Percentiles rank a stretch among this genome's conserved stretches.
Conservation (phyloP, 2,888 invertebrate genomes). For the Latrodectus hesperus region DNA sequence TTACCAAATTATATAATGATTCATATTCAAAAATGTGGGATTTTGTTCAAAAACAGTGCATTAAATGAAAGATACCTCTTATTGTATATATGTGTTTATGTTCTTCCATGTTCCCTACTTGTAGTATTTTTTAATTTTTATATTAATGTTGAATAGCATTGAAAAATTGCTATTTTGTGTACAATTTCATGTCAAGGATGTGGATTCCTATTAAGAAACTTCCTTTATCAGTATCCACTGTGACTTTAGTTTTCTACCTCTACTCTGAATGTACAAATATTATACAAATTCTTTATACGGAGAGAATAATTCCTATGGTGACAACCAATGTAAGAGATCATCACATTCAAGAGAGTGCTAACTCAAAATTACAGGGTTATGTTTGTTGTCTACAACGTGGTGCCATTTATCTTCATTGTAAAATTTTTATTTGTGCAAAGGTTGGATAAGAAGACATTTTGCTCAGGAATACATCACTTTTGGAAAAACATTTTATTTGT, state of each 20-base stretch:
- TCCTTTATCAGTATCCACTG: background rate
- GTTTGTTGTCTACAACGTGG: background rate
- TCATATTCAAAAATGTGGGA: too few species aligned
- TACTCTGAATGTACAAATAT: slow-evolving; percentile 25
- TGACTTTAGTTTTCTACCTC: background rate
- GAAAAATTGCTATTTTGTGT: background rate
- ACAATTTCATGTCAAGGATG: background rate
- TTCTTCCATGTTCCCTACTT: background rate
- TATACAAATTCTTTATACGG: slow-evolving; percentile 14
- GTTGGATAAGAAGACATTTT: background rate
- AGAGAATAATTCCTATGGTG: slow-evolving; percentile 1
- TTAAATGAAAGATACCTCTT: slow-evolving; percentile 1
- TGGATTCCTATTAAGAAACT: background rate
- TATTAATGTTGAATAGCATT: background rate
- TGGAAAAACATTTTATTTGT: background rate
- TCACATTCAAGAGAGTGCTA: background rate
- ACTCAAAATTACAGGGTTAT: too few species aligned
- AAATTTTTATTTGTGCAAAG: background rate
- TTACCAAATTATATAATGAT: too few species aligned
- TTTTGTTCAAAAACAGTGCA: background rate
- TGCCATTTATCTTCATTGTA: background rate
- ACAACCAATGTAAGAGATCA: slow-evolving; percentile 12
- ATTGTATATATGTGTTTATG: background rate
- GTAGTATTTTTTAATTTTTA: slow-evolving; percentile 1
- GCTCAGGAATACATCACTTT: background rate